Percentiles rank a stretch among this genome's conserved stretches.
Conservation (phyloP, 2,797 vertebrate species). For the Sebastes jordani region DNA sequence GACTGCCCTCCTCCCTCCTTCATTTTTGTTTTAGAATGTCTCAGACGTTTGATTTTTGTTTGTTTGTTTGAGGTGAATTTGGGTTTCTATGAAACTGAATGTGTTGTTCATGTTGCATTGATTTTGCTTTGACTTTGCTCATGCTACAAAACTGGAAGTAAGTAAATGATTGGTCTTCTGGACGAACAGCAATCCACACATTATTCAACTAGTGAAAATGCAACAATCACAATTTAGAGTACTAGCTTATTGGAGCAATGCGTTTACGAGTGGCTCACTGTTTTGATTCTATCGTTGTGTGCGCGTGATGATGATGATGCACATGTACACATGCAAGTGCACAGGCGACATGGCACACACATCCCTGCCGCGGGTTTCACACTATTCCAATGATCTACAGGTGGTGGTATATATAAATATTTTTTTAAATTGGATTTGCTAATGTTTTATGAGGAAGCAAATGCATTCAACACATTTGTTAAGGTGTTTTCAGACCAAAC, state of each 20-base stretch:
- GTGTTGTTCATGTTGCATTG: background rate
- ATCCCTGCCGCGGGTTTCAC: background rate
- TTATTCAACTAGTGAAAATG: background rate
- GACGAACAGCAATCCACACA: background rate
- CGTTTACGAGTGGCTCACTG: background rate
- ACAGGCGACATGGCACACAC: background rate
- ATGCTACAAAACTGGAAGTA: background rate
- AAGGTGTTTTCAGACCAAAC: background rate
- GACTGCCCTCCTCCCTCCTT: background rate
- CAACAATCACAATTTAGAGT: background rate
- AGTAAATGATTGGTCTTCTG: background rate
- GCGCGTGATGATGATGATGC: background rate
- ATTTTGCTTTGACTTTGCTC: background rate
- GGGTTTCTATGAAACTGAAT: constrained; percentile 26
- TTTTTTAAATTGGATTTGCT: background rate
- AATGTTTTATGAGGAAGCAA: background rate
- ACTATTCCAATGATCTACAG: background rate
- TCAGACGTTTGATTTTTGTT: background rate
- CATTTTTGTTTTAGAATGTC: background rate
- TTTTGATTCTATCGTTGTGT: background rate
- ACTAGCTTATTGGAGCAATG: accelerated
- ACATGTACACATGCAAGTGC: background rate
- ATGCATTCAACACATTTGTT: background rate
- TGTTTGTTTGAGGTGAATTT: background rate
- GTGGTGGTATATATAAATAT: background rate